A percentile compares a stretch with the other conserved stretches of the same genome.
These are phyloP conservation scores for Deladenus siricidicola DNA, from an alignment of 2,888 invertebrate species.

Conservation along the genomic window DNA sequence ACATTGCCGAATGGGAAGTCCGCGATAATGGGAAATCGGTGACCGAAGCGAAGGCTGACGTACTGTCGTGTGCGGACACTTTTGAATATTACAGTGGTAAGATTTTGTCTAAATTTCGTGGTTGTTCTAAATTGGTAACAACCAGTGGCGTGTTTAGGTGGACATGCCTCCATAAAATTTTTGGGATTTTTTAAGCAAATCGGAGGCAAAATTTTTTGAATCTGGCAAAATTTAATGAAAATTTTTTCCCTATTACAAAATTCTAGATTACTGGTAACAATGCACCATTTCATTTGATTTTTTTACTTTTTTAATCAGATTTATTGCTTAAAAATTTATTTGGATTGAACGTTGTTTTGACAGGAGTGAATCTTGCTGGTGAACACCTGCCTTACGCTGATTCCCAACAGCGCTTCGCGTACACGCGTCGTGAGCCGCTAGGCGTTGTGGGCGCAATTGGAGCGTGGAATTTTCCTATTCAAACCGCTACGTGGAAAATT, in stretches of 20 bases:
- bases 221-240: too few relatives aligned
- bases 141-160: too few relatives aligned
- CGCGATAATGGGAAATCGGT: conserved; percentile 61
- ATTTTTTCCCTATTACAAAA: too few relatives aligned
- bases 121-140: too few relatives aligned
- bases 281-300: too few relatives aligned
- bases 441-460: conserved; percentile 60
- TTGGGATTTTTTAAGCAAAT: background rate
- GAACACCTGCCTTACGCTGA: conserved; percentile 55
- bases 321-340: too few relatives aligned
- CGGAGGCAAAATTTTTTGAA: background rate
- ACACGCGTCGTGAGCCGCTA: conserved; percentile 58
- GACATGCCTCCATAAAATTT: background rate
- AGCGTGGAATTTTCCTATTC: conserved; percentile 62
- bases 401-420: conserved; percentile 56
- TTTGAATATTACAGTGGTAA: conserved; percentile 59
- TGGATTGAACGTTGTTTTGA: background rate
- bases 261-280: too few relatives aligned
- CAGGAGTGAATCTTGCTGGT: conserved; percentile 51
- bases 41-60: conserved; percentile 59
- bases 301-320: too few relatives aligned
- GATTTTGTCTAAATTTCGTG: too few relatives aligned
- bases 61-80: conserved; percentile 59
- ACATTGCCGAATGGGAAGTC: conserved; percentile 55
- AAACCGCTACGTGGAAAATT: conserved; percentile 57